Base-by-base conservation (phyloP, 1,140 invertebrate species). In the Drosophila mayri region DNA sequence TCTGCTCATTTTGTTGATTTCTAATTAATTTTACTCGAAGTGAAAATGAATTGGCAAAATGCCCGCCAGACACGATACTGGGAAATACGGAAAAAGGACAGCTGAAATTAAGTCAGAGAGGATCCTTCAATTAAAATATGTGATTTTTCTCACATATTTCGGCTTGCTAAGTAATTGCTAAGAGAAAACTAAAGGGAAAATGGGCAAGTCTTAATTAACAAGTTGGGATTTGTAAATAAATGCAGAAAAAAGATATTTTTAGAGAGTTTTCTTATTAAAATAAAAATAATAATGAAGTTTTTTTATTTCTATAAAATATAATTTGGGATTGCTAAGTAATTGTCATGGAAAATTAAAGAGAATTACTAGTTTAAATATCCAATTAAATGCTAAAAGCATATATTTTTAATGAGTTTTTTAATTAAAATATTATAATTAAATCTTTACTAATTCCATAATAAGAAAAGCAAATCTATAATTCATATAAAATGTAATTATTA, bases 41-140 rank as follows among this genome's bases (percentile, higher is more conserved):
- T 79, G 81, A 84, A 84, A 84, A 84, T 84, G 81, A 84, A 84
- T 84, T 84, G 81, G 81, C 81, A 84, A 84, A 84, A 79, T 84
- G 81, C 81, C 81, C 76, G 37, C 54, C 54, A 72, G 67, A 72
- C 61, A 76, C 54, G 68, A 68, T 37, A 65, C 41, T 44, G 16
- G n/a, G 25, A 52, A 22, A 20, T n/a, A 22, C 32, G 10, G 16
- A 60, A 66, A 41, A 52, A 55, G n/a, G 41, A 20, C 52, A 58
- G 20, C 11, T 38, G 22, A 35, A 28, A 37, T 10, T 28, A 50
- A 50, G 28, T 64, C 12, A 8, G 30, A 11, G 46, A 43, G 25
- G 43, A 52, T 74, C 37, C 46, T 49, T 60, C n/a, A 25, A 32
- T 62, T 71, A 71, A 72, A 58, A 60, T 66, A 43, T 63, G 61